A percentile compares a stretch with the other conserved stretches of the same genome.
Evolutionary conservation across 2,797 vertebrate genomes (phyloP).

Genomic region (Channallabes apus): DNA sequence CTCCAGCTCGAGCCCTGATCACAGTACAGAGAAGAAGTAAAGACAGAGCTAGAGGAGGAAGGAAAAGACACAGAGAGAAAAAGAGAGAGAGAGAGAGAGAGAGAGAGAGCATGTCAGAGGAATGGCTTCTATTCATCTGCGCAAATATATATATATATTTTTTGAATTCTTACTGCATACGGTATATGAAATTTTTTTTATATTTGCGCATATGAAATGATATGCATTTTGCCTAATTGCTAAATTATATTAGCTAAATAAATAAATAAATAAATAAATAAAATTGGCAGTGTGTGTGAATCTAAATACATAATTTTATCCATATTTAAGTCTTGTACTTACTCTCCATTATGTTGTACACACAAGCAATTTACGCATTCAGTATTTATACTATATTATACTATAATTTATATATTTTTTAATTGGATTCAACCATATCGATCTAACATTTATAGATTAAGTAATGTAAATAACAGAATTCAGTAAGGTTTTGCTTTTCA

Average conservation of each 20-base stretch:
- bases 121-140: constrained; percentile 41
- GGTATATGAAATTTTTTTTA: too few species aligned
- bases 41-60: constrained; percentile 33
- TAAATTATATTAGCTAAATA: not conserved
- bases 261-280: too few species aligned
- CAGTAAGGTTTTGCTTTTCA: not conserved
- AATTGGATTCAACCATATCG: too few species aligned
- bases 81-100: not conserved
- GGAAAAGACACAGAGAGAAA: constrained; percentile 14
- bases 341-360: not conserved
- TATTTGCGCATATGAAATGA: not conserved
- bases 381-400: too few species aligned
- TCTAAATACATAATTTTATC: not conserved
- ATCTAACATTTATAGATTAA: not conserved
- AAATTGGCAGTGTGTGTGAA: not conserved
- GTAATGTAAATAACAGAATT: not conserved
- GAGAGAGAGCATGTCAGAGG: not conserved
- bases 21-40: constrained; percentile 78
- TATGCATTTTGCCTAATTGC: not conserved
- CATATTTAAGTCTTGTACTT: not conserved
- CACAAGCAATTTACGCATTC: not conserved
- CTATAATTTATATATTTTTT: too few species aligned
- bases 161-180: not conserved
- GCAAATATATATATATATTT: not conserved
- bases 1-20: constrained; percentile 66